These are phyloP conservation scores for Tetragnatha montana DNA, from an alignment of 2,888 invertebrate species.

Conservation along the genomic window DNA sequence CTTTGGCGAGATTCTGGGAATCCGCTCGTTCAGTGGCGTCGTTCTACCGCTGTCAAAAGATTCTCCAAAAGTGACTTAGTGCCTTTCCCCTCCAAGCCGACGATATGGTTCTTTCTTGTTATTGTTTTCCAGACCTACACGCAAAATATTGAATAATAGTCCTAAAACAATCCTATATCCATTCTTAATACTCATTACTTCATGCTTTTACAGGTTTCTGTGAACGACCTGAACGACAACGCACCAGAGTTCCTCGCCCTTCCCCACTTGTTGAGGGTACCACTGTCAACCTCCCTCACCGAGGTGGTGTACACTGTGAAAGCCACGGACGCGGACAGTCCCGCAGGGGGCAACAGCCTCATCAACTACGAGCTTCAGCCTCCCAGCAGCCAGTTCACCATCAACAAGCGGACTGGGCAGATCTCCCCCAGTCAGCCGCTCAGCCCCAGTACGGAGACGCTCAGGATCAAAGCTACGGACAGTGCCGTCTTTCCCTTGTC, in stretches of 20 bases:
- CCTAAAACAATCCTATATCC: too few species aligned
- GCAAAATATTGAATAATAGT: too few species aligned
- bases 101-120: too few species aligned
- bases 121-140: too few species aligned
- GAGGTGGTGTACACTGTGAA: slow-evolving; percentile 73
- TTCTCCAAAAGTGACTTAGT: too few species aligned
- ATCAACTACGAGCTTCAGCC: slow-evolving; percentile 72
- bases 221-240: slow-evolving; percentile 74
- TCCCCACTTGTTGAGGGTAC: slow-evolving; percentile 73
- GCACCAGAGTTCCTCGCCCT: slow-evolving; percentile 73
- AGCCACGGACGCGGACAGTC: slow-evolving; percentile 73
- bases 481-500: slow-evolving; percentile 70
- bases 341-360: slow-evolving; percentile 70
- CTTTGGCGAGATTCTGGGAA: too few species aligned
- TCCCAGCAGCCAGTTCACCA: slow-evolving; percentile 72
- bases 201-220: too few species aligned
- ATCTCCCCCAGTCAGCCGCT: slow-evolving; percentile 73
- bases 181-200: too few species aligned
- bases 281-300: slow-evolving; percentile 72
- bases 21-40: too few species aligned
- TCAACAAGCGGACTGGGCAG: slow-evolving; percentile 73
- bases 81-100: too few species aligned
- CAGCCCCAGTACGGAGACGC: slow-evolving; percentile 72
- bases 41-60: too few species aligned
- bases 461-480: slow-evolving; percentile 72